Conservation (phyloP, 2,113 vertebrate genomes). For the Equus przewalskii region DNA sequence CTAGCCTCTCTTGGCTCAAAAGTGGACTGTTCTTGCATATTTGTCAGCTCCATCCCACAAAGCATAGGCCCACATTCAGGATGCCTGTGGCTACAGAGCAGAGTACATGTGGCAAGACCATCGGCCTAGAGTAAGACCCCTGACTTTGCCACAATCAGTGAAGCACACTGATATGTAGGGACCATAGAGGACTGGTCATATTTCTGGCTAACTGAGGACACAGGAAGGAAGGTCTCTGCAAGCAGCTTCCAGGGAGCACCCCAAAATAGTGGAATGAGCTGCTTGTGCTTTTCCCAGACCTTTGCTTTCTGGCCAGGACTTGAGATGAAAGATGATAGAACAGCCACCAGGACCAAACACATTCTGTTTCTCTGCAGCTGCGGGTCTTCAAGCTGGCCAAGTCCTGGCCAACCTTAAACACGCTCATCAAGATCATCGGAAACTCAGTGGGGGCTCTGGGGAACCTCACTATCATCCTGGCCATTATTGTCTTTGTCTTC, state of each 20-base stretch:
- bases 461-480: constrained; percentile 97
- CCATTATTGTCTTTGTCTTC: constrained; percentile 98
- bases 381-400: constrained; percentile 99
- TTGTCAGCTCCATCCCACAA: not conserved
- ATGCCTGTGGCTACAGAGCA: not conserved
- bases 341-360: not conserved
- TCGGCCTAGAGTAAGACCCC: not conserved
- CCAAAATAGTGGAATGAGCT: not conserved
- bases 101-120: not conserved
- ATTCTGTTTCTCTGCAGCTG: constrained; percentile 89
- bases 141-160: not conserved
- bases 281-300: not conserved
- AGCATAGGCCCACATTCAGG: not conserved
- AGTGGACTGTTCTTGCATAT: not conserved
- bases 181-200: not conserved
- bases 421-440: constrained; percentile 98
- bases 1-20: not conserved
- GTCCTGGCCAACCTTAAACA: constrained; percentile 99
- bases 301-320: not conserved
- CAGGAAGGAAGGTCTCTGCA: not conserved
- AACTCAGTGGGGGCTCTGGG: constrained; percentile 97
- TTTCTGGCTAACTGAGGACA: not conserved
- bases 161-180: not conserved
- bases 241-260: not conserved
- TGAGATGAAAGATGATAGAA: not conserved